Percentiles rank a stretch among this genome's conserved stretches.
These are phyloP conservation scores for Pygoscelis antarcticus DNA, from an alignment of 2,113 vertebrate genomes.

Conservation along the genomic window DNA sequence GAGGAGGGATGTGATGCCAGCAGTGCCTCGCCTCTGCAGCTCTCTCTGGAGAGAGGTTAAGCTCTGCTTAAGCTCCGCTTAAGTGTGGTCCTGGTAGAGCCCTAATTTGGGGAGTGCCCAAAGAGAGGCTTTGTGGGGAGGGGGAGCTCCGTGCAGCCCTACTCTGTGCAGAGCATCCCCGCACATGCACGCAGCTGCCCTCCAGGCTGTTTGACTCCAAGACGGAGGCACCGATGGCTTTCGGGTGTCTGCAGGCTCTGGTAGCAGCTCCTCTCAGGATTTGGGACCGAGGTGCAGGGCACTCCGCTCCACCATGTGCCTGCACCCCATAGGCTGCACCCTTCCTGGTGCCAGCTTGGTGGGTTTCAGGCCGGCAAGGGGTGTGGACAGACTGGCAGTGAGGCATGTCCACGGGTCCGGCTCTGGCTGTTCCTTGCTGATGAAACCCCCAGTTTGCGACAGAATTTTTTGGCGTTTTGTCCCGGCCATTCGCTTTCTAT, in stretches of 20 bases:
- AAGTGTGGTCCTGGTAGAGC: accelerated
- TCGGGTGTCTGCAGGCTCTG: accelerated
- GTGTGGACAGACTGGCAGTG: accelerated
- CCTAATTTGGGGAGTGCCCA: not conserved
- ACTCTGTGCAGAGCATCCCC: not conserved
- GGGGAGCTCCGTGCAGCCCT: accelerated
- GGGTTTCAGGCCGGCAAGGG: accelerated
- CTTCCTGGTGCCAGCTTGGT: accelerated
- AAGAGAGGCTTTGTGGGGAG: not conserved
- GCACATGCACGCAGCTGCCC: accelerated
- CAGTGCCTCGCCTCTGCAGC: not conserved
- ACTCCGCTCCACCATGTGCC: accelerated
- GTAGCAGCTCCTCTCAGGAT: not conserved
- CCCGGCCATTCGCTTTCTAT: not conserved
- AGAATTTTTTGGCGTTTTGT: not conserved
- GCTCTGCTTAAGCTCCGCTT: not conserved
- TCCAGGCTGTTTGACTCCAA: not conserved
- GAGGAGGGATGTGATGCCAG: not conserved
- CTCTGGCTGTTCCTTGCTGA: not conserved
- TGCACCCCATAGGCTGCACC: not conserved
- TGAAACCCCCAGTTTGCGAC: not conserved
- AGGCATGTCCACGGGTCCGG: accelerated
- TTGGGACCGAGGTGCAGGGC: accelerated
- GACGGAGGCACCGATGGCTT: accelerated
- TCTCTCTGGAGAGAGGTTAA: not conserved